Evolutionary conservation across 2,113 vertebrate species (phyloP).

Genomic region (Macrotis lagotis): DNA sequence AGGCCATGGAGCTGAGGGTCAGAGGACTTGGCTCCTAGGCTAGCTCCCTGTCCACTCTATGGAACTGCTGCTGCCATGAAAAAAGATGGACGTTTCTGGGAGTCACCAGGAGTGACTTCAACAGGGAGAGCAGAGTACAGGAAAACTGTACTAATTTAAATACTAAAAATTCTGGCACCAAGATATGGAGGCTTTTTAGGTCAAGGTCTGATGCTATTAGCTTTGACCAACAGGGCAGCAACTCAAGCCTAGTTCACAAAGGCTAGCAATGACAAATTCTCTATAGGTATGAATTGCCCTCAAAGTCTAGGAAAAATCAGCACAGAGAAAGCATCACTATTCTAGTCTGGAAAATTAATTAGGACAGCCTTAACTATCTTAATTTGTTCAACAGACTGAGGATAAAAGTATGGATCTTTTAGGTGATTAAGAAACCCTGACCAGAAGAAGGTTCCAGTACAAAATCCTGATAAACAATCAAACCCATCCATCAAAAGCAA

Average conservation of each 20-base stretch:
- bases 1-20: not conserved
- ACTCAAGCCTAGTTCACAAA: not conserved
- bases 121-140: not conserved
- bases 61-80: not conserved
- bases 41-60: not conserved
- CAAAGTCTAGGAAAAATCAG: not conserved
- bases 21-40: not conserved
- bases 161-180: not conserved
- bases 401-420: not conserved
- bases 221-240: not conserved
- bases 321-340: slow-evolving; percentile 11
- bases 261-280: not conserved
- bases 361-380: slow-evolving; percentile 24
- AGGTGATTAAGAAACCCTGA: not conserved
- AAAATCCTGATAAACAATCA: slow-evolving; percentile 10
- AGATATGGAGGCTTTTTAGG: no score
- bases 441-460: not conserved
- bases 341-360: slow-evolving; percentile 12
- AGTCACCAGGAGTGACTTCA: not conserved
- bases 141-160: no score
- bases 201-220: no score
- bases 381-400: not conserved
- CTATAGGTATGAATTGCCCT: not conserved
- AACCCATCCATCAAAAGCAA: not conserved
- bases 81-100: not conserved